Base-by-base conservation (phyloP, 92 coral and sea anemone genomes). In the Umimayanthus kanabou region DNA sequence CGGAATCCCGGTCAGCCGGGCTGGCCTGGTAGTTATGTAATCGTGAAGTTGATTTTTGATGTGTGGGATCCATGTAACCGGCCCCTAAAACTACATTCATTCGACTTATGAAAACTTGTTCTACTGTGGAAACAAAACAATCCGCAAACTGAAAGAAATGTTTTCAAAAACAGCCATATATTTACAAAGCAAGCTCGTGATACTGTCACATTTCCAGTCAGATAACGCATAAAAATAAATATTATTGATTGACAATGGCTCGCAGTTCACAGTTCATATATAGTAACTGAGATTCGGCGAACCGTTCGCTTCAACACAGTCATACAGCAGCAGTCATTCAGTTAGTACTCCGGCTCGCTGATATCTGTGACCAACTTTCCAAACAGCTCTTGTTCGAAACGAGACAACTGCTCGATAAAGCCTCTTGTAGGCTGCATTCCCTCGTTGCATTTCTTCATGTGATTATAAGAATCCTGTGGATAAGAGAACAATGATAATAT, bases 351-450 rank as follows among this genome's bases (percentile, higher is more conserved):
- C 15, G 98, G 97, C 65, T 97, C 99, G 79, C 88, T 90, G 53
- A 97, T 93, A 80, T 95, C 99, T 4, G 99, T 97, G 57, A 97
- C 89, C 30, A 85, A 33, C 9, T 92, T 91, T 18, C 99, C 99
- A 91, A 91, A 95, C 84, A 97, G 80, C 84, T 95, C 89, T 39
- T 92, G 95, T 84, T 97, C 99, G 94, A 98, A 97, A 18, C 92
- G 88, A 6, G 97, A 93, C 80, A 97, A 89, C 85, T 97, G 99
- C 75, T 95, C 94, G 64, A 95, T 97, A 74, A 97, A 97, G 20
- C 95, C 93, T 87, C 98, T 70, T 4, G 94, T 97, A 39, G 97
- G 99, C 66, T 97, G 99, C 94, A 95, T 97, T 84, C 96, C 93
- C 81, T 90, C 91, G 65, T 90, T 91, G 92, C 98, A 93, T 82